Percentiles rank a stretch among this genome's conserved stretches.
phyloP scores from a whole-genome alignment of 2,113 vertebrate species.

The Sclerurus mexicanus region DNA sequence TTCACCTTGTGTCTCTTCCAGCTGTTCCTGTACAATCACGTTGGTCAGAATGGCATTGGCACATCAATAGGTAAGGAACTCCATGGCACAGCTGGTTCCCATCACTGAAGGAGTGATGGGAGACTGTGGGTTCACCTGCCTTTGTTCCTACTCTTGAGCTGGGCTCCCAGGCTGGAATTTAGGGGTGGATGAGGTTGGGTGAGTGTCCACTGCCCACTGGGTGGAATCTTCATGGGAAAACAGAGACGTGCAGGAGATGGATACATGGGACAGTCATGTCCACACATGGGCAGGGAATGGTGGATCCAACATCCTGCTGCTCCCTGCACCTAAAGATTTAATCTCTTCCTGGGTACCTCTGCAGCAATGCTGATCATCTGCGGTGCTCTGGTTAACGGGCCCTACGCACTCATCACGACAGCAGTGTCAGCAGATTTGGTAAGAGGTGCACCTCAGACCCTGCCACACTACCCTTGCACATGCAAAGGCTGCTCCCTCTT shows the following conservation, averaged over 20 bases:
- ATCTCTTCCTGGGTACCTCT: neutral
- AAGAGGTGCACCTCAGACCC: neutral
- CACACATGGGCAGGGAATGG: rapidly evolving
- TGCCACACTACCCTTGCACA: neutral
- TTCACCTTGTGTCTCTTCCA: slow-evolving; percentile 39
- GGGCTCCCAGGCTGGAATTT: neutral
- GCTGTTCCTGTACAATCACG: slow-evolving; percentile 91
- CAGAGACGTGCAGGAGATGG: rapidly evolving
- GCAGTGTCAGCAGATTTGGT: slow-evolving; percentile 96
- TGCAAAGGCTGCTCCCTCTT: neutral
- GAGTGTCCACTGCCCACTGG: neutral
- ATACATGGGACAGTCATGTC: rapidly evolving
- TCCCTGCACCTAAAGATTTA: neutral
- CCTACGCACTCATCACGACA: slow-evolving; percentile 94
- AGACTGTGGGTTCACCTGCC: neutral
- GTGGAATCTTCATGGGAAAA: neutral
- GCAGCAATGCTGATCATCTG: slow-evolving; percentile 91
- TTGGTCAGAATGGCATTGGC: slow-evolving; percentile 84
- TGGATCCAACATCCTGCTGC: neutral
- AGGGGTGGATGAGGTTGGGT: neutral
- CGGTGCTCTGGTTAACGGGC: slow-evolving; percentile 91
- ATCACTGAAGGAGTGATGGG: rapidly evolving
- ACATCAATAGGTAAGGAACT: slow-evolving; percentile 81
- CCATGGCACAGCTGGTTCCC: rapidly evolving
- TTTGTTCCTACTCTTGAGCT: neutral